phyloP scores from a whole-genome alignment of 2,888 invertebrate genomes.

The Miltochrista miniata region DNA sequence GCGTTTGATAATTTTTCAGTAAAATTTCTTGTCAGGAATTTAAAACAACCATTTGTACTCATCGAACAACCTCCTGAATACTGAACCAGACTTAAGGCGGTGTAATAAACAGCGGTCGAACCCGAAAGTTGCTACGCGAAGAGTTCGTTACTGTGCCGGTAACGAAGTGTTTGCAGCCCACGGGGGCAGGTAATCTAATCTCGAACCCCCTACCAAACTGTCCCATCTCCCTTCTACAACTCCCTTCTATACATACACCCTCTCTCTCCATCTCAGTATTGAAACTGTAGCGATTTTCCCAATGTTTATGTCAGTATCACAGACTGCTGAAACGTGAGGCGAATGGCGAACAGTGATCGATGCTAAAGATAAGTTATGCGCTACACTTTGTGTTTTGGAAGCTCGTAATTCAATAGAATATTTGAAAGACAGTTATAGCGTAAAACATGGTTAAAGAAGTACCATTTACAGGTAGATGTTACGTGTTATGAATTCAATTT shows the following conservation, averaged over 20 bases:
- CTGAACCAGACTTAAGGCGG: slow-evolving; percentile 20
- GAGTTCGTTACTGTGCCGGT: slow-evolving; percentile 61
- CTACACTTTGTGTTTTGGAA: slow-evolving; percentile 24
- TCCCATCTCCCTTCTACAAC: slow-evolving; percentile 12
- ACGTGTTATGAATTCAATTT: too few relatives aligned
- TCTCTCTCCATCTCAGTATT: slow-evolving; percentile 15
- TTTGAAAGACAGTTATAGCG: slow-evolving; percentile 1
- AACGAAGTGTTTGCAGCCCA: slow-evolving; percentile 79
- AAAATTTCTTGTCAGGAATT: not conserved
- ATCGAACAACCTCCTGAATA: slow-evolving; percentile 7
- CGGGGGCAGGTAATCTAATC: slow-evolving; percentile 79
- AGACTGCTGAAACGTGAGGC: slow-evolving; percentile 47
- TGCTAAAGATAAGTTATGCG: slow-evolving; percentile 29
- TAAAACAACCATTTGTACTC: not conserved
- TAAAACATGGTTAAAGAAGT: not conserved
- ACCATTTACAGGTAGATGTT: not conserved
- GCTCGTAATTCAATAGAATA: slow-evolving; percentile 24
- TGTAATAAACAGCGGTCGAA: slow-evolving; percentile 29
- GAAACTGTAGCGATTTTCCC: slow-evolving; percentile 62
- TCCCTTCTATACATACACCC: slow-evolving; percentile 3
- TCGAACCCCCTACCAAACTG: slow-evolving; percentile 32
- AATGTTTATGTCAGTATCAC: slow-evolving; percentile 75
- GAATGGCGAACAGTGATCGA: slow-evolving; percentile 33
- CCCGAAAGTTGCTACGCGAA: slow-evolving; percentile 24
- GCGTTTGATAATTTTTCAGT: not conserved